phyloP scores from a whole-genome alignment of 2,113 vertebrate genomes.

The Lonchura striata region DNA sequence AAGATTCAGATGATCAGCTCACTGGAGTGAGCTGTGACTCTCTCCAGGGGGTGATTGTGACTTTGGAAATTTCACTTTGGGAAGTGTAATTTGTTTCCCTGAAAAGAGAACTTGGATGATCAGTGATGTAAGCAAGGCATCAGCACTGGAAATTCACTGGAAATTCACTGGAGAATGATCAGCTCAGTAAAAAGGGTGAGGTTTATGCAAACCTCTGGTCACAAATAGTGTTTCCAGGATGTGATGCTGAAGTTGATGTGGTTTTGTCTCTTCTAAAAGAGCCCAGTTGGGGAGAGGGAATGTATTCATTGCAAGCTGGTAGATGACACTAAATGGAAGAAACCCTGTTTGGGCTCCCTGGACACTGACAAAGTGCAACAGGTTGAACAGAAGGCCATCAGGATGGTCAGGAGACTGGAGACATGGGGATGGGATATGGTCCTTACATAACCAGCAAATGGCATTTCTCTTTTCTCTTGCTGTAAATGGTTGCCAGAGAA shows the following conservation, averaged over 20 bases:
- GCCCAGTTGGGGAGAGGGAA: rapidly evolving
- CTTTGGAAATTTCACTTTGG: background rate
- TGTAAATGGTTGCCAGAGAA: background rate
- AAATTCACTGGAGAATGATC: background rate
- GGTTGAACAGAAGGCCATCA: background rate
- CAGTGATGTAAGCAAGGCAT: background rate
- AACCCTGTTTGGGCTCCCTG: background rate
- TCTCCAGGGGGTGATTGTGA: background rate
- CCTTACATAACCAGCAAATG: background rate
- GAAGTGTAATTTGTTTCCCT: background rate
- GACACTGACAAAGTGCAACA: background rate
- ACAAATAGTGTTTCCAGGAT: background rate
- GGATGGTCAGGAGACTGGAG: background rate
- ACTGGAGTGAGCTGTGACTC: background rate
- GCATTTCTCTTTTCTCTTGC: background rate
- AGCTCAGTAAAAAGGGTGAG: background rate
- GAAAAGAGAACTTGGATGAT: background rate
- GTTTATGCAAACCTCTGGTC: background rate
- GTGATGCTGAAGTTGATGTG: background rate
- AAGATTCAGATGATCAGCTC: background rate
- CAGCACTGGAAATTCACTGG: background rate
- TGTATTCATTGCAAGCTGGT: background rate
- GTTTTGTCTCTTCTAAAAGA: background rate
- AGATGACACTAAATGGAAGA: background rate
- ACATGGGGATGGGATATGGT: background rate